Evolutionary conservation across 2,888 invertebrate genomes (phyloP).

Genomic region (Rhorus exstirpatorius): DNA sequence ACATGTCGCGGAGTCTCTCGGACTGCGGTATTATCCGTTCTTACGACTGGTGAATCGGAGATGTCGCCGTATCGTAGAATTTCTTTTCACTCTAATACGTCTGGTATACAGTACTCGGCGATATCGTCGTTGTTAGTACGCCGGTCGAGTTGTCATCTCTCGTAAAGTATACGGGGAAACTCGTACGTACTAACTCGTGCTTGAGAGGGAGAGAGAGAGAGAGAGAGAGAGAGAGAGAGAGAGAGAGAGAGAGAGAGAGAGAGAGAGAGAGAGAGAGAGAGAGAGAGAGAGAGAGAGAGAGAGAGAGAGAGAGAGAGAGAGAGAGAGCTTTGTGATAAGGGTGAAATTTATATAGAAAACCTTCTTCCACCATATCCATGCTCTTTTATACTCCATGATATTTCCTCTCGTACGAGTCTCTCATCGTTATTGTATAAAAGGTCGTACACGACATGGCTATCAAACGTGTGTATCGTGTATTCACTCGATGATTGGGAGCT

Average conservation of each 20-base stretch:
- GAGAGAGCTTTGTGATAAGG: conserved; percentile 44
- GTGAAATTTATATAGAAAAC: conserved; percentile 62
- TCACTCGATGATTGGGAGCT: neutral
- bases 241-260: too few species aligned
- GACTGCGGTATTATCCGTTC: conserved; percentile 59
- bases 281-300: too few species aligned
- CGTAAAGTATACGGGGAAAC: conserved; percentile 50
- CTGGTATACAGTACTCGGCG: conserved; percentile 22
- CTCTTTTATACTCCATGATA: neutral
- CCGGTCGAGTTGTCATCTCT: conserved; percentile 31
- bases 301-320: neutral
- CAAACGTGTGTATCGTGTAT: neutral
- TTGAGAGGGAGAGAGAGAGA: too few species aligned
- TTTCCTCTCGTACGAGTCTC: conserved; percentile 2
- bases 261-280: too few species aligned
- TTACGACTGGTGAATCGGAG: conserved; percentile 59
- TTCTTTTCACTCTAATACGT: conserved; percentile 46
- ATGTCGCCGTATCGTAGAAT: conserved; percentile 66
- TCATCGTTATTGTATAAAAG: neutral
- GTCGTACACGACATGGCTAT: neutral
- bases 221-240: too few species aligned
- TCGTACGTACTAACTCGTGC: conserved; percentile 38
- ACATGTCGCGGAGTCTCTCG: conserved; percentile 44
- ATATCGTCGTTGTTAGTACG: conserved; percentile 38
- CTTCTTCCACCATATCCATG: neutral